phyloP scores from a whole-genome alignment of 2,113 vertebrate genomes.

The Myrmecophaga tridactyla region DNA sequence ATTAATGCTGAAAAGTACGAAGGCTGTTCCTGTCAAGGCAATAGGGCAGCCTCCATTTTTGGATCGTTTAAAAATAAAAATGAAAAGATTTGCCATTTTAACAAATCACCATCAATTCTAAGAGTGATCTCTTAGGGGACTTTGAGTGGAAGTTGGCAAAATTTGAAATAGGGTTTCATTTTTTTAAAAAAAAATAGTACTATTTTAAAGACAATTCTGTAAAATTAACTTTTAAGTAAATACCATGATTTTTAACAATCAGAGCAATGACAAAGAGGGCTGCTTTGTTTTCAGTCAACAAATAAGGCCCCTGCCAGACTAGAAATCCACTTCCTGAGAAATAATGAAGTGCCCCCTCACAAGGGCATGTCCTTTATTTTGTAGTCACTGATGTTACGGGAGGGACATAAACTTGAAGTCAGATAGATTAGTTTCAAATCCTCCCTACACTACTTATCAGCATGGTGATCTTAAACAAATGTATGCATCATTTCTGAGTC shows the following conservation, averaged over 20 bases:
- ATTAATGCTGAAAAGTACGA: conserved; percentile 69
- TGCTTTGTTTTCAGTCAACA: not conserved
- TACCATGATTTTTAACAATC: not conserved
- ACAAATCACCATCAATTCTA: conserved; percentile 52
- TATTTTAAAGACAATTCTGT: conserved; percentile 63
- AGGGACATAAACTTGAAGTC: not conserved
- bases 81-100: conserved; percentile 41
- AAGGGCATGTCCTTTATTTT: not conserved
- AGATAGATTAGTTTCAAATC: not conserved
- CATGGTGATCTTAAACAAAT: not conserved
- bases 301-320: not conserved
- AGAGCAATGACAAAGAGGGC: not conserved
- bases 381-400: not conserved
- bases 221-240: conserved; percentile 57
- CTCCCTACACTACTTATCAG: not conserved
- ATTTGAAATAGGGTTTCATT: conserved; percentile 61
- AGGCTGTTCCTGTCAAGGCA: conserved; percentile 74
- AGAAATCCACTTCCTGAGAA: not conserved
- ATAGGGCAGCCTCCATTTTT: conserved; percentile 51
- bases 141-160: conserved; percentile 44
- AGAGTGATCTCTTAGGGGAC: conserved; percentile 14
- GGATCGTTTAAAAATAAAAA: conserved; percentile 59
- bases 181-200: conserved; percentile 36
- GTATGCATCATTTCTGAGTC: not conserved
- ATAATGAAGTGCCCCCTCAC: not conserved